phyloP scores from a whole-genome alignment of 2,797 vertebrate genomes.

The Pangasius larnaudii region DNA sequence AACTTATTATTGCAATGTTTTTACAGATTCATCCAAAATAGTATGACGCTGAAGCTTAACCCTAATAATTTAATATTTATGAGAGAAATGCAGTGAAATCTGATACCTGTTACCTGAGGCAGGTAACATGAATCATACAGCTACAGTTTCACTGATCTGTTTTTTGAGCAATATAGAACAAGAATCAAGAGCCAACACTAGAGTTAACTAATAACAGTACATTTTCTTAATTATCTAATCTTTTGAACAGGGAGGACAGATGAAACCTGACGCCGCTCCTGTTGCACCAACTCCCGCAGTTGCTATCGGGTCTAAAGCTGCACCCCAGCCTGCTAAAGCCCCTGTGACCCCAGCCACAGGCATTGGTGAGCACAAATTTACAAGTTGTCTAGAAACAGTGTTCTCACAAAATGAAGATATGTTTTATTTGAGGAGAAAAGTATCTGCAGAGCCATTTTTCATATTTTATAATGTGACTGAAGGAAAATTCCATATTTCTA shows the following conservation, averaged over 20 bases:
- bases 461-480: background rate
- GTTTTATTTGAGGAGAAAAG: background rate
- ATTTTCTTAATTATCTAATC: background rate
- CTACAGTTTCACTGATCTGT: background rate
- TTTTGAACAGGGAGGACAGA: conserved; percentile 68
- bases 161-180: background rate
- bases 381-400: background rate
- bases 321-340: conserved; percentile 76
- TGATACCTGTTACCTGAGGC: background rate
- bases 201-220: background rate
- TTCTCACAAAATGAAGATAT: background rate
- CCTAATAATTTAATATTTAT: background rate
- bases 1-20: background rate
- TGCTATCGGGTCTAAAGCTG: conserved; percentile 72
- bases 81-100: background rate
- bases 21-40: background rate
- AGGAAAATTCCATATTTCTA: background rate
- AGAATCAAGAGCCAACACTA: background rate
- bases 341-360: conserved; percentile 80
- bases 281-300: conserved; percentile 65
- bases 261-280: conserved; percentile 79
- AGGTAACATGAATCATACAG: background rate
- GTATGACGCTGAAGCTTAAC: background rate
- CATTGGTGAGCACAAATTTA: conserved; percentile 79
- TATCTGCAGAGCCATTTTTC: background rate